Conservation (phyloP, 2,113 vertebrate species). For the Scopus umbretta region DNA sequence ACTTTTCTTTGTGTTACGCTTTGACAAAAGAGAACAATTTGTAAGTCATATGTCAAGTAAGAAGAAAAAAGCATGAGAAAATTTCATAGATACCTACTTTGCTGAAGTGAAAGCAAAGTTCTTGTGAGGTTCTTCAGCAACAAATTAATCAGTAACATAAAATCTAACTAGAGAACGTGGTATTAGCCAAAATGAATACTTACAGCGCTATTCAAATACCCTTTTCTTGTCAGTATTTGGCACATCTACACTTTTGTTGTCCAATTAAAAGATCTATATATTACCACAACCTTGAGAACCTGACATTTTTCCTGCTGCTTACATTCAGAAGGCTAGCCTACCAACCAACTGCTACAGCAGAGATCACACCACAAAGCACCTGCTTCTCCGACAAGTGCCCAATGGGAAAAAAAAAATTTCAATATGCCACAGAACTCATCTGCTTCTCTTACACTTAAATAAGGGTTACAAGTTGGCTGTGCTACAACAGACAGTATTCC, state of each 20-base stretch:
- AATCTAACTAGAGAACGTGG: not conserved
- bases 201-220: not conserved
- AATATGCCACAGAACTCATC: not conserved
- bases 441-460: not conserved
- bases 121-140: not conserved
- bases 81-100: not conserved
- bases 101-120: not conserved
- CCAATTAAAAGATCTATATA: not conserved
- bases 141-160: not conserved
- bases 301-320: not conserved
- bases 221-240: not conserved
- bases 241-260: not conserved
- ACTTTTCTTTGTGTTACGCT: not conserved
- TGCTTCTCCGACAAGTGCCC: not conserved
- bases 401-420: not conserved
- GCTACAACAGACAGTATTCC: not conserved
- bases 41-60: not conserved
- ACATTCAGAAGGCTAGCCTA: not conserved
- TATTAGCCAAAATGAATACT: not conserved
- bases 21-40: not conserved
- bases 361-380: slow-evolving; percentile 1
- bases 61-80: not conserved
- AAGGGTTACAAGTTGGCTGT: not conserved
- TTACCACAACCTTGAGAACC: not conserved
- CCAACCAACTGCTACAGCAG: not conserved